Evolutionary conservation across 2,888 invertebrate genomes (phyloP).

Genomic region (Drosophila conformis): DNA sequence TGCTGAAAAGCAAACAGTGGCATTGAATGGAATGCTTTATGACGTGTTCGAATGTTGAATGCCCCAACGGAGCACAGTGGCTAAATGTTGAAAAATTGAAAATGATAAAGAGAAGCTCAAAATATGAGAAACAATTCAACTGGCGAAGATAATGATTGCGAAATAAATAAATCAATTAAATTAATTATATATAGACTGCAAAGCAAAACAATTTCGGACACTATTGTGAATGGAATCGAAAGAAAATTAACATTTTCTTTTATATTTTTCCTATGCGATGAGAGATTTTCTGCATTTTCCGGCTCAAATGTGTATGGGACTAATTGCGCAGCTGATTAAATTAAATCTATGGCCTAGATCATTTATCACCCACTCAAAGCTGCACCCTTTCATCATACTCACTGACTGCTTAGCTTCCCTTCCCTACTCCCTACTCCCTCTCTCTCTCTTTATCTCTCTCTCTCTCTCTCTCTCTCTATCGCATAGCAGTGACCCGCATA

Average conservation of each 20-base stretch:
- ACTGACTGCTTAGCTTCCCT: not conserved
- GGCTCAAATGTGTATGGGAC: not conserved
- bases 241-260: not conserved
- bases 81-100: not conserved
- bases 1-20: constrained; percentile 14
- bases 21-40: constrained; percentile 27
- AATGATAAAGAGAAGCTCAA: not conserved
- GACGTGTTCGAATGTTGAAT: constrained; percentile 17
- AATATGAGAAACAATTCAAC: not conserved
- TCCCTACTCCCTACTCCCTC: no score
- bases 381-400: not conserved
- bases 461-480: not conserved
- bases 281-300: not conserved
- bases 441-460: not conserved
- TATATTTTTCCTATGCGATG: not conserved
- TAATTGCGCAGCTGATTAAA: constrained; percentile 3
- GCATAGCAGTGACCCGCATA: constrained; percentile 3
- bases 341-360: not conserved
- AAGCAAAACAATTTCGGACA: not conserved
- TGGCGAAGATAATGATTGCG: not conserved
- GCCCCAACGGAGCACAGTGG: not conserved
- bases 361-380: constrained; percentile 18
- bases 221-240: not conserved
- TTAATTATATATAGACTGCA: not conserved
- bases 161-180: not conserved